Base-by-base conservation (phyloP, 2,113 vertebrate species). In the Suncus etruscus region DNA sequence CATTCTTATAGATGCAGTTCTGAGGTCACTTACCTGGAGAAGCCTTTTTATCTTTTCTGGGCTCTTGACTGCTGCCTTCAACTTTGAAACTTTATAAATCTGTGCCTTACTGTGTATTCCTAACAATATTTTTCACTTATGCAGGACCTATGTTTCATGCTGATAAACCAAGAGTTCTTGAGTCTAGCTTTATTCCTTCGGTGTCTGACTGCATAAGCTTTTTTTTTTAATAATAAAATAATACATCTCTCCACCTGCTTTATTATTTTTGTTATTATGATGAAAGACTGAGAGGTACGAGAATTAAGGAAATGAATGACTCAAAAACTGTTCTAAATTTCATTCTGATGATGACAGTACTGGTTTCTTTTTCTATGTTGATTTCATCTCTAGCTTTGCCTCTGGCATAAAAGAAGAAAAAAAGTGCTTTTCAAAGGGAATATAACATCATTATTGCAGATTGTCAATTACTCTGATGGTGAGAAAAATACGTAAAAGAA, bases 251-350 rank as follows among this genome's bases (percentile, higher is more conserved):
- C 58, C 14, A 27, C 72, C 31, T 58, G 5, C 63, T 25, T 89
- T 39, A 58, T 45, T 47, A 18, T 92, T 82, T 74, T 70, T 70
- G 1, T 48, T 81, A 58, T 48, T n/a, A 63, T 1, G 14, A 72
- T 66, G 74, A 68, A 66, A 87, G 5, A 27, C 51, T 70, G 11
- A 74, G 72, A 8, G 24, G 15, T 12, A n/a, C 47, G 8, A 31
- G 10, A 72, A 72, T 31, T 90, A 88, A 68, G 15, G 54, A 88
- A 68, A 78, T 69, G 54, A 90, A 16, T 79, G 72, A 18, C 75
- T 58, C 73, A 84, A 54, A 90, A 77, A 24, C 7, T 29, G 39
- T 22, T 18, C 69, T 90, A 81, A 78, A 75, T 90, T 81, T 87
- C 29, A 66, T 75, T 75, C 86, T 50, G 29, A 45, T 47, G n/a